Conservation (phyloP, 2,113 vertebrate species). For the Tachycineta bicolor region DNA sequence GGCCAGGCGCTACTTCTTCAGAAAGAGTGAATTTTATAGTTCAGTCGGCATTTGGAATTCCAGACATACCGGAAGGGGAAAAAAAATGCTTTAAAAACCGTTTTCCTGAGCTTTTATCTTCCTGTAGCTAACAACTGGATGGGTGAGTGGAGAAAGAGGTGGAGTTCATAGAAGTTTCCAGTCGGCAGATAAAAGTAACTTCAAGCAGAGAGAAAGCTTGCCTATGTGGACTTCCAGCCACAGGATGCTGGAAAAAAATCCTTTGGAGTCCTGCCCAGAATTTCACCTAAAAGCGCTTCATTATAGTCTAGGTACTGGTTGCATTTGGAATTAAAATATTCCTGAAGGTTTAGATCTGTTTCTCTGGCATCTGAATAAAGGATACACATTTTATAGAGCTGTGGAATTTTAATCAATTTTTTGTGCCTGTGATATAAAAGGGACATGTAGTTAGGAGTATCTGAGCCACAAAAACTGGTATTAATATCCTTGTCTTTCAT, state of each 20-base stretch:
- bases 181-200: neutral
- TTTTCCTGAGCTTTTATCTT: constrained; percentile 56
- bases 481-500: neutral
- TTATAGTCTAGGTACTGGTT: neutral
- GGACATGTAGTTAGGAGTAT: neutral
- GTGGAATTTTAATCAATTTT: neutral
- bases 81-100: constrained; percentile 17
- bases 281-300: neutral
- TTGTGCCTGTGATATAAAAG: neutral
- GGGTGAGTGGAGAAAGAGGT: neutral
- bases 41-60: constrained; percentile 59
- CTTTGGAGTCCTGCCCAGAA: constrained; percentile 44
- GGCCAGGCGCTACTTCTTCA: neutral
- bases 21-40: constrained; percentile 21
- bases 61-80: constrained; percentile 49
- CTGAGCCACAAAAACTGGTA: neutral
- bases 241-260: constrained; percentile 34
- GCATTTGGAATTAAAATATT: constrained; percentile 25
- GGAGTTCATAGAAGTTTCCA: neutral
- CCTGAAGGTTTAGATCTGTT: constrained; percentile 35
- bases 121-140: constrained; percentile 18
- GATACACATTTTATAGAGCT: neutral
- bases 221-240: neutral
- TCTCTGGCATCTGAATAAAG: neutral
- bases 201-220: neutral